Percentiles rank a stretch among this genome's conserved stretches.
phyloP scores from a whole-genome alignment of 1,140 invertebrate genomes.

The Procambarus virginalis region DNA sequence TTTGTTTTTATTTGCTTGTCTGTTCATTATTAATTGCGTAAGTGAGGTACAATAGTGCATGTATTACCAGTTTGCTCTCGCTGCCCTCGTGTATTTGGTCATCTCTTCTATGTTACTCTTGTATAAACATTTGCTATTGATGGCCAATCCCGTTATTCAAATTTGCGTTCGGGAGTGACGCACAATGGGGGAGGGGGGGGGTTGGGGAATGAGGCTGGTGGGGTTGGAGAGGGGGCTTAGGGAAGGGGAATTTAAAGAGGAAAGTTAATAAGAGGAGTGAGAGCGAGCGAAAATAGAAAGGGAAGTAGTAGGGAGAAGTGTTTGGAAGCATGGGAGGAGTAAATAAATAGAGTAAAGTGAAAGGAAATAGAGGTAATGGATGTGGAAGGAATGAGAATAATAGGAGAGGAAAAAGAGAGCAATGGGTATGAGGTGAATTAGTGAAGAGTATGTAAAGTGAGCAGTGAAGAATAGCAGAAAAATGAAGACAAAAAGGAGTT shows the following conservation, averaged over 20 bases:
- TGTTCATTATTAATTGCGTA: background rate
- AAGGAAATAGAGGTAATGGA: background rate
- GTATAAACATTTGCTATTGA: conserved; percentile 17
- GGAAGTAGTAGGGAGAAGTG: background rate
- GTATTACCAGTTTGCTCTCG: background rate
- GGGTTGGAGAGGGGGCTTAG: background rate
- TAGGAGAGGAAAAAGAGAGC: no score
- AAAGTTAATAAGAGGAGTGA: no score
- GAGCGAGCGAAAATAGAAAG: no score
- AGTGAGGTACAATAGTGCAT: background rate
- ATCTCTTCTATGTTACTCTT: background rate
- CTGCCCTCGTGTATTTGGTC: background rate
- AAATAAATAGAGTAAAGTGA: background rate
- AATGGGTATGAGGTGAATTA: no score
- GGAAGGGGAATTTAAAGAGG: background rate
- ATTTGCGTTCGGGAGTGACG: background rate
- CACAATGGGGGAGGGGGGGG: background rate
- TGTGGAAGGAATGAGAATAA: no score
- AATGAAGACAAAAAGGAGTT: background rate
- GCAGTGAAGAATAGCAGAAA: background rate
- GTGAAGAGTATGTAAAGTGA: no score
- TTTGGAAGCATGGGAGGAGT: background rate
- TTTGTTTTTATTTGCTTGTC: background rate
- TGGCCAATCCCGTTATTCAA: background rate
- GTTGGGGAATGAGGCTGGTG: background rate